Percentiles rank a stretch among this genome's conserved stretches.
Evolutionary conservation across 2,888 invertebrate genomes (phyloP).

Genomic region (Diaperis boleti): DNA sequence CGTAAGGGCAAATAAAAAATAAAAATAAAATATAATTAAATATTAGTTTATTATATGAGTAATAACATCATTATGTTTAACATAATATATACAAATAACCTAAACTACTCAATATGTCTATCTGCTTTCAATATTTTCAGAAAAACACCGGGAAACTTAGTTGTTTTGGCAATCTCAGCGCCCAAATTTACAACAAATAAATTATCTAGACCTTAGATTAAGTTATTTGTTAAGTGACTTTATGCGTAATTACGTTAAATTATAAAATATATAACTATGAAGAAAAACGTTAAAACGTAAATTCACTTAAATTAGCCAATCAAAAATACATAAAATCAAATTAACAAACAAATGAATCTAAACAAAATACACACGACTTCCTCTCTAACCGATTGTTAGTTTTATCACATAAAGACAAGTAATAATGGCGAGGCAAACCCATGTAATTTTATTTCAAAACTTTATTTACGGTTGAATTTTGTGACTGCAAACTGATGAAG

Average conservation of each 20-base stretch:
- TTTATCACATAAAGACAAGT: constrained; percentile 33
- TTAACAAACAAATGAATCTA: constrained; percentile 48
- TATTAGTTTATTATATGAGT: constrained; percentile 46
- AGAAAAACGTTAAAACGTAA: constrained; percentile 30
- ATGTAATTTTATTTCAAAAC: constrained; percentile 15
- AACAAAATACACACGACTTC: constrained; percentile 50
- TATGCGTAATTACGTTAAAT: constrained; percentile 33
- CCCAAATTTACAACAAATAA: constrained; percentile 30
- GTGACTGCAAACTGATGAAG: constrained; percentile 13
- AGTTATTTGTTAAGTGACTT: constrained; percentile 42
- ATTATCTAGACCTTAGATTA: constrained; percentile 31
- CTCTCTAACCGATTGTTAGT: constrained; percentile 49
- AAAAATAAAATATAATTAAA: constrained; percentile 39
- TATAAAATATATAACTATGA: constrained; percentile 33
- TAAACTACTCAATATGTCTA: constrained; percentile 39
- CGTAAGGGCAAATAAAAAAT: constrained; percentile 24
- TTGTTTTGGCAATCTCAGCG: constrained; percentile 16
- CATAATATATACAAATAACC: constrained; percentile 45
- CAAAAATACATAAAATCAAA: constrained; percentile 42
- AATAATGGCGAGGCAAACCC: constrained; percentile 24
- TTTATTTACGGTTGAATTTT: constrained; percentile 2
- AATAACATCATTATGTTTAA: constrained; percentile 42
- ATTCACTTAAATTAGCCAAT: constrained; percentile 37
- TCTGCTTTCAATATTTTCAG: constrained; percentile 14
- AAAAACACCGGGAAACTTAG: constrained; percentile 35